Evolutionary conservation across 2,797 vertebrate species (phyloP).

Genomic region (Propithecus perrieri): DNA sequence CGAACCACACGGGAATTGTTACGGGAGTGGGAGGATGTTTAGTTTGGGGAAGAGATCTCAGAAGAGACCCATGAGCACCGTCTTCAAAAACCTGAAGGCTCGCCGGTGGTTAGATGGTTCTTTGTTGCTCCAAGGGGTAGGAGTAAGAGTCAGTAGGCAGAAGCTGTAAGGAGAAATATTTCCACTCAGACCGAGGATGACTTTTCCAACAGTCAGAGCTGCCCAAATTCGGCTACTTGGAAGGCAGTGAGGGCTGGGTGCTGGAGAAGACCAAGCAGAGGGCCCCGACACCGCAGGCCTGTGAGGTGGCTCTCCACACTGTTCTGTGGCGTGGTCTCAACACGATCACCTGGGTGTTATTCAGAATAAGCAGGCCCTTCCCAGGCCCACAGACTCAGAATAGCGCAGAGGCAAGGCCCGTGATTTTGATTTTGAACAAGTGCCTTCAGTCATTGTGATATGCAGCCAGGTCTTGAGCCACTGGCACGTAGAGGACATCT

Average conservation of each 20-base stretch:
- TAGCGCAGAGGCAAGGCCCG: background rate
- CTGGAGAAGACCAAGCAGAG: background rate
- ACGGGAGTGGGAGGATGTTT: background rate
- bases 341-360: background rate
- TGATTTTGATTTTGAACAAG: background rate
- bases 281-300: background rate
- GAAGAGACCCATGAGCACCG: background rate
- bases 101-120: background rate
- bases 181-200: background rate
- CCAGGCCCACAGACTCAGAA: background rate
- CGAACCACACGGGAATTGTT: rapidly evolving
- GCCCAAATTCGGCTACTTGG: background rate
- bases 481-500: background rate
- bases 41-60: background rate
- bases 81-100: background rate
- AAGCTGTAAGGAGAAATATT: background rate
- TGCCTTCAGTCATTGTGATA: background rate
- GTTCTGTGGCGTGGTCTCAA: no score
- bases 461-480: background rate
- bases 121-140: background rate
- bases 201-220: background rate
- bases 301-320: background rate
- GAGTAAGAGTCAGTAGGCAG: background rate
- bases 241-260: background rate
- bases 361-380: background rate